phyloP scores from a whole-genome alignment of 1,140 invertebrate genomes.

The Papilio glaucus region DNA sequence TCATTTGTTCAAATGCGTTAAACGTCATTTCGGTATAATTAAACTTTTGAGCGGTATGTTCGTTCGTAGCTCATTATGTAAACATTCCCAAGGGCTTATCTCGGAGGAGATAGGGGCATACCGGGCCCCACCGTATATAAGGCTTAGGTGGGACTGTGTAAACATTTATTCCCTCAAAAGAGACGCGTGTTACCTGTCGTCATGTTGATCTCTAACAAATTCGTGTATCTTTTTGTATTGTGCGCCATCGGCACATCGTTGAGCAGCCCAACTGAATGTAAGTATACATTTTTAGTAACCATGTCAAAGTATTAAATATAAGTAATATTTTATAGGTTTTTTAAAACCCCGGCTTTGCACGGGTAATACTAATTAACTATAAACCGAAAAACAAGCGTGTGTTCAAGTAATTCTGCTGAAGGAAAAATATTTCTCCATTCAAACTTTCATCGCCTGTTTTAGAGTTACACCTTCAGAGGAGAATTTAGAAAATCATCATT shows the following conservation, averaged over 20 bases:
- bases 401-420: too few relatives aligned
- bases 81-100: slow-evolving; percentile 79
- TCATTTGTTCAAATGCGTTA: slow-evolving; percentile 40
- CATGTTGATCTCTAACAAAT: slow-evolving; percentile 59
- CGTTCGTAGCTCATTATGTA: slow-evolving; percentile 75
- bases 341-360: too few relatives aligned
- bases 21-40: slow-evolving; percentile 51
- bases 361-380: too few relatives aligned
- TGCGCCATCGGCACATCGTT: slow-evolving; percentile 53
- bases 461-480: too few relatives aligned
- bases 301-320: too few relatives aligned
- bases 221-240: slow-evolving; percentile 54
- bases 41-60: slow-evolving; percentile 59
- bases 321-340: not conserved
- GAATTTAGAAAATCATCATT: too few relatives aligned
- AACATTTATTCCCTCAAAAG: slow-evolving; percentile 67
- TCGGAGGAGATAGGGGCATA: slow-evolving; percentile 67
- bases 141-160: slow-evolving; percentile 56
- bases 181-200: slow-evolving; percentile 47
- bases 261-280: slow-evolving; percentile 62
- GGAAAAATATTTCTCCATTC: too few relatives aligned
- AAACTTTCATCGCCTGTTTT: too few relatives aligned
- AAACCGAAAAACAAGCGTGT: too few relatives aligned
- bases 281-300: slow-evolving; percentile 46
- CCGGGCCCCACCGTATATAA: slow-evolving; percentile 65